These are phyloP conservation scores for Pseudococcus viburni DNA, from an alignment of 2,888 invertebrate species.

Conservation along the genomic window DNA sequence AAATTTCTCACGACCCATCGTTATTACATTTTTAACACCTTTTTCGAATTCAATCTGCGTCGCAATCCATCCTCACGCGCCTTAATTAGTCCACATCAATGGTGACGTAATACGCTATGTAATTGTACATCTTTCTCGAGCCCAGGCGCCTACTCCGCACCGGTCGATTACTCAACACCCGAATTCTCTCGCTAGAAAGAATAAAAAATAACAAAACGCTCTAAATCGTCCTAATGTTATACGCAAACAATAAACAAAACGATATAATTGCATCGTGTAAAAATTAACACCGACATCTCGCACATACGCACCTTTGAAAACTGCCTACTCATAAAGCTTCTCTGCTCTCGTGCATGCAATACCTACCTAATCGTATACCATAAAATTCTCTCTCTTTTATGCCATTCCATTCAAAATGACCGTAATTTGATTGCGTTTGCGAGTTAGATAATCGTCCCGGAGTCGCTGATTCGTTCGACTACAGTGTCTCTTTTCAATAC, in stretches of 20 bases:
- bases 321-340: slow-evolving; percentile 19
- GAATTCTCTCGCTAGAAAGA: neutral
- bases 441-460: slow-evolving; percentile 2
- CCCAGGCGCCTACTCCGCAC: neutral
- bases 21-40: neutral
- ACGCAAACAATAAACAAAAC: slow-evolving; percentile 54
- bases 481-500: neutral
- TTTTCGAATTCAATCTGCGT: neutral
- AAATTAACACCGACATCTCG: slow-evolving; percentile 38
- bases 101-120: neutral
- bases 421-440: slow-evolving; percentile 16
- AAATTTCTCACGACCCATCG: neutral
- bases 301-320: neutral
- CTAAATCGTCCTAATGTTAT: neutral
- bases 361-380: neutral
- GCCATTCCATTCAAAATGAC: neutral
- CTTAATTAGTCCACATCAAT: neutral
- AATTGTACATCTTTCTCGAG: neutral
- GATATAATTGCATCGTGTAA: slow-evolving; percentile 51
- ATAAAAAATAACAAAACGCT: slow-evolving; percentile 27
- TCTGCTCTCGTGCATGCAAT: neutral
- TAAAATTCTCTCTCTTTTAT: neutral
- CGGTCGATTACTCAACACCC: neutral
- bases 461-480: neutral
- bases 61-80: slow-evolving; percentile 1